A percentile compares a stretch with the other conserved stretches of the same genome.
Conservation (phyloP, 2,113 vertebrate genomes). For the Felis catus region DNA sequence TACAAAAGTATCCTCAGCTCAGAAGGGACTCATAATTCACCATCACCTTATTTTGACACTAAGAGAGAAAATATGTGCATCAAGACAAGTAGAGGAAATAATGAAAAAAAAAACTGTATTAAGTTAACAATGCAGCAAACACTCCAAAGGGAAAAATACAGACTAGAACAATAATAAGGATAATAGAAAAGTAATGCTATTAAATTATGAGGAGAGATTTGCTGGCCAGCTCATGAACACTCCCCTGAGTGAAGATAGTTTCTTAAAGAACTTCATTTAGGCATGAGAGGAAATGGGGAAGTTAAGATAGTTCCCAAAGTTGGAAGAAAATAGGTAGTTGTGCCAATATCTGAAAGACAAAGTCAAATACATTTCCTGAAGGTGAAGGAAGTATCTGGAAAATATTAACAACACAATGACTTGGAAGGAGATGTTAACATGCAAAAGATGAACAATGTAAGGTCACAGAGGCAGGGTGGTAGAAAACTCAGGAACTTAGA, state of each 20-base stretch:
- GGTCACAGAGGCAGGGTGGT: background rate
- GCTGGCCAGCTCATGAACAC: conserved; percentile 65
- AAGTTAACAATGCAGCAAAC: conserved; percentile 77
- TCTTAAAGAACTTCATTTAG: conserved; percentile 59
- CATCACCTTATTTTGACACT: conserved; percentile 82
- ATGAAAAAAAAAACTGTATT: conserved; percentile 59
- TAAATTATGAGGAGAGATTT: conserved; percentile 68
- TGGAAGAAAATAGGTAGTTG: conserved; percentile 58
- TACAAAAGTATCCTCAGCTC: conserved; percentile 79
- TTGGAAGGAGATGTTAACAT: conserved; percentile 25
- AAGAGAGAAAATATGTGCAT: conserved; percentile 75
- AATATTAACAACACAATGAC: conserved; percentile 4
- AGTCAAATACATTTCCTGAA: conserved; percentile 48
- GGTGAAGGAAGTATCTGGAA: conserved; percentile 51
- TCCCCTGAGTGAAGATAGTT: conserved; percentile 12
- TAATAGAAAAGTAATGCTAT: conserved; percentile 73
- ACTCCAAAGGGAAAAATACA: conserved; percentile 77
- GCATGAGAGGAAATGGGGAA: conserved; percentile 62
- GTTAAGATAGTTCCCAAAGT: conserved; percentile 67
- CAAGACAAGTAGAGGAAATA: conserved; percentile 76
- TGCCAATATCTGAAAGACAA: conserved; percentile 36
- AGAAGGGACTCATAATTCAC: conserved; percentile 79
- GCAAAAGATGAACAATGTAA: conserved; percentile 14
- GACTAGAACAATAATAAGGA: conserved; percentile 72
- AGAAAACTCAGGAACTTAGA: background rate